phyloP scores from a whole-genome alignment of 2,797 vertebrate genomes.

The Mastacembelus armatus region DNA sequence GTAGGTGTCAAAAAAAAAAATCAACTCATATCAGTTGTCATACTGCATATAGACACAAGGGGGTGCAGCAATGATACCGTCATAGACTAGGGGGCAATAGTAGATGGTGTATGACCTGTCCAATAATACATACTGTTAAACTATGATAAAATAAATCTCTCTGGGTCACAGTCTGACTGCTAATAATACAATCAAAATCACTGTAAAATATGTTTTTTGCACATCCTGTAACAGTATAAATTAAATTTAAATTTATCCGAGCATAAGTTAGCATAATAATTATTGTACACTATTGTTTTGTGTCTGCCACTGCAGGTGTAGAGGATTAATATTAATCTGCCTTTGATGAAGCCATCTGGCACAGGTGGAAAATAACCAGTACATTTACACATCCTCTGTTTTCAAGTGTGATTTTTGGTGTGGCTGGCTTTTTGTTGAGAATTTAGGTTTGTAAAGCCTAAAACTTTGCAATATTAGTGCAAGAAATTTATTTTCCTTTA shows the following conservation, averaged over 20 bases:
- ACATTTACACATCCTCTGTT: too few species aligned
- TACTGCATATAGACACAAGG: slow-evolving; percentile 22
- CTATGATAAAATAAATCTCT: too few species aligned
- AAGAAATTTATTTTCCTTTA: too few species aligned
- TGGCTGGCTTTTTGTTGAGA: not conserved
- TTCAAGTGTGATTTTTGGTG: not conserved
- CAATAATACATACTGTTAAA: too few species aligned
- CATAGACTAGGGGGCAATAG: not conserved
- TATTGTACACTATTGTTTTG: not conserved
- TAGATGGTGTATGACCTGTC: not conserved
- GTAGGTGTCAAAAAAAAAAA: not conserved
- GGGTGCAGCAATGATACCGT: slow-evolving; percentile 6
- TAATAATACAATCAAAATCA: too few species aligned
- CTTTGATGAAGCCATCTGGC: slow-evolving; percentile 10
- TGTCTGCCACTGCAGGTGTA: slow-evolving; percentile 5
- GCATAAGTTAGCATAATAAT: too few species aligned
- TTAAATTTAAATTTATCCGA: not conserved
- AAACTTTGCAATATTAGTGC: too few species aligned
- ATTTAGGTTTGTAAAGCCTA: not conserved
- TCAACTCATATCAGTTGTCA: not conserved
- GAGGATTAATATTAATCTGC: slow-evolving; percentile 27
- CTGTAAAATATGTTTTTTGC: not conserved
- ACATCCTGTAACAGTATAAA: not conserved
- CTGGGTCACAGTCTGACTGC: too few species aligned
- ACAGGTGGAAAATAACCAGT: slow-evolving; percentile 11